Evolutionary conservation across 2,888 invertebrate species (phyloP).

Genomic region (Diarsia mendica): DNA sequence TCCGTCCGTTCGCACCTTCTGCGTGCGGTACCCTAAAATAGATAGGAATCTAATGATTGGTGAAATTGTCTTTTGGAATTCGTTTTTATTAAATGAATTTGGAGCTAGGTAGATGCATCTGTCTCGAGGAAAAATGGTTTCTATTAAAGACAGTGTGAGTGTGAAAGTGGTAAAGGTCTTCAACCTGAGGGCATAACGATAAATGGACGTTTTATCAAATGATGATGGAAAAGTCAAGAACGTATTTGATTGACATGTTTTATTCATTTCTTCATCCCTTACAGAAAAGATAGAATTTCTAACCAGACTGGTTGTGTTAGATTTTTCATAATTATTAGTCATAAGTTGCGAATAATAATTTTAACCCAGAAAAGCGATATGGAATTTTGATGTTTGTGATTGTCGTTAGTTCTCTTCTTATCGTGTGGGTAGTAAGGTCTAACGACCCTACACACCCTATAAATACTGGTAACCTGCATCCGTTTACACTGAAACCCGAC

Average conservation of each 20-base stretch:
- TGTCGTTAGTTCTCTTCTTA: too few species aligned
- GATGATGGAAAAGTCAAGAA: not conserved
- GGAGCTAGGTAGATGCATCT: conserved; percentile 13
- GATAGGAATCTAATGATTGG: conserved; percentile 42
- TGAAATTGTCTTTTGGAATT: conserved; percentile 41
- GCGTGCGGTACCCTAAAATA: conserved; percentile 11
- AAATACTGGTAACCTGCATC: not conserved
- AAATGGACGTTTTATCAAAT: not conserved
- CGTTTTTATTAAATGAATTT: conserved; percentile 23
- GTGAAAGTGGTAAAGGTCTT: not conserved
- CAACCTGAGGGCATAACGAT: not conserved
- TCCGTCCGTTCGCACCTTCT: not conserved
- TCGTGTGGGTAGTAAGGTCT: too few species aligned
- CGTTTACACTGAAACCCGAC: too few species aligned
- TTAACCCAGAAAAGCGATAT: too few species aligned
- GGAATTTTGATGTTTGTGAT: too few species aligned
- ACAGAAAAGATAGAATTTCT: too few species aligned
- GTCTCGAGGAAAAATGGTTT: not conserved
- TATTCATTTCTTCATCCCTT: too few species aligned
- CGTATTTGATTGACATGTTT: not conserved
- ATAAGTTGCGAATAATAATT: too few species aligned
- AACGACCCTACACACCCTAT: too few species aligned
- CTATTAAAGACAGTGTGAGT: not conserved
- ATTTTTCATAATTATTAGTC: too few species aligned
- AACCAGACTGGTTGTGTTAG: too few species aligned